Conservation (phyloP, 2,888 invertebrate genomes). For the Nomada lathburiana region DNA sequence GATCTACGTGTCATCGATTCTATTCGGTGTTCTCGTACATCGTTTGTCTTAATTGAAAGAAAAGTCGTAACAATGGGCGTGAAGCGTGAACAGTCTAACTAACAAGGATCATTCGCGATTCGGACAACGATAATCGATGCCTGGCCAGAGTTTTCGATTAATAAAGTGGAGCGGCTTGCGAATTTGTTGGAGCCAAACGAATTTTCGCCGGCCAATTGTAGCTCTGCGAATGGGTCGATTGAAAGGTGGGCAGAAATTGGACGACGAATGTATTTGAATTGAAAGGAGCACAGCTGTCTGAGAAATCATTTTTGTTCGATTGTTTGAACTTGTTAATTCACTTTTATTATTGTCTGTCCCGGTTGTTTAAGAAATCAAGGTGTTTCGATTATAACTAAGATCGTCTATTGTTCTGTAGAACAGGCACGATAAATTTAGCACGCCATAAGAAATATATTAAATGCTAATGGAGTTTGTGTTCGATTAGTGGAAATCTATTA, state of each 20-base stretch:
- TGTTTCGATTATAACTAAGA: too few relatives aligned
- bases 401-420: too few relatives aligned
- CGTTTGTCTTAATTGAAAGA: constrained; percentile 5
- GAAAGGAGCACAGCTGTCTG: neutral
- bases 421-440: too few relatives aligned
- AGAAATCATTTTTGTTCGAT: neutral
- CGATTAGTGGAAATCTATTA: neutral
- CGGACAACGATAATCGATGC: neutral
- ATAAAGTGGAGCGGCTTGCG: neutral
- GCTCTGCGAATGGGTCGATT: too few relatives aligned
- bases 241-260: too few relatives aligned
- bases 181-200: neutral
- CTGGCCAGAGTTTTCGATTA: too few relatives aligned
- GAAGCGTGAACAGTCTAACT: neutral
- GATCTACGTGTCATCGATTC: constrained; percentile 16
- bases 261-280: neutral
- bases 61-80: neutral
- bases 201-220: too few relatives aligned
- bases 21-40: neutral
- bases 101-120: neutral
- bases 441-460: too few relatives aligned
- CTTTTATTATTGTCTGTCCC: too few relatives aligned
- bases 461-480: neutral
- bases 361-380: too few relatives aligned
- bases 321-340: neutral